Evolutionary conservation across 2,113 vertebrate species (phyloP).

Genomic region (Orientallactaga bullata): DNA sequence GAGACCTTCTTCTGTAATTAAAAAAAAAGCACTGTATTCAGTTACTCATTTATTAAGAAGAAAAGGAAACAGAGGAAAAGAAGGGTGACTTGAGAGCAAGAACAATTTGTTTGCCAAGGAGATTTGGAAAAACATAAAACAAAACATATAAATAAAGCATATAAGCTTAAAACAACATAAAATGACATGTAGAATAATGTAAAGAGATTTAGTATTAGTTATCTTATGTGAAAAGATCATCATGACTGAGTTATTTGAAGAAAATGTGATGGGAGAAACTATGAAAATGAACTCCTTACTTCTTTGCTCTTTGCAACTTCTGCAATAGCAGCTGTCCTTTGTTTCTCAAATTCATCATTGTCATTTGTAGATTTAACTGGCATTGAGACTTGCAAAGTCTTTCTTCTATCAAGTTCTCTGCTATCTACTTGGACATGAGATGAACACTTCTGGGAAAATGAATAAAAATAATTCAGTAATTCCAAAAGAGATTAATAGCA

Average conservation of each 20-base stretch:
- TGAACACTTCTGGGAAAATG: conserved; percentile 90
- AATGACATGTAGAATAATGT: neutral
- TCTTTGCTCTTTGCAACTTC: conserved; percentile 98
- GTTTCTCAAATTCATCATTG: conserved; percentile 98
- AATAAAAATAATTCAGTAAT: conserved; percentile 42
- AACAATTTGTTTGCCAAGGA: neutral
- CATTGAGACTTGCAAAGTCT: conserved; percentile 92
- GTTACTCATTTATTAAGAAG: conserved; percentile 6
- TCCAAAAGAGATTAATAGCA: conserved; percentile 38
- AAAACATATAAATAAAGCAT: neutral
- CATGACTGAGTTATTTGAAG: conserved; percentile 33
- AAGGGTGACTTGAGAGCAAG: neutral
- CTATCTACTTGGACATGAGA: conserved; percentile 93
- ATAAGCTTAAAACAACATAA: neutral
- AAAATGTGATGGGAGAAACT: conserved; percentile 22
- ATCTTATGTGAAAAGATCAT: neutral
- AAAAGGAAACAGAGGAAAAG: neutral
- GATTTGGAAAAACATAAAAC: conserved; percentile 25
- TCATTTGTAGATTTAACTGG: conserved; percentile 89
- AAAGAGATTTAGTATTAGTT: neutral
- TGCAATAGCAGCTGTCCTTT: conserved; percentile 97
- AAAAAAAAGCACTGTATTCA: neutral
- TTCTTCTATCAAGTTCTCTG: conserved; percentile 95
- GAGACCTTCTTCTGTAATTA: neutral
- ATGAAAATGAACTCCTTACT: conserved; percentile 85